These are phyloP conservation scores for Onthophagus sagittarius DNA, from an alignment of 2,888 invertebrate species.

Conservation along the genomic window DNA sequence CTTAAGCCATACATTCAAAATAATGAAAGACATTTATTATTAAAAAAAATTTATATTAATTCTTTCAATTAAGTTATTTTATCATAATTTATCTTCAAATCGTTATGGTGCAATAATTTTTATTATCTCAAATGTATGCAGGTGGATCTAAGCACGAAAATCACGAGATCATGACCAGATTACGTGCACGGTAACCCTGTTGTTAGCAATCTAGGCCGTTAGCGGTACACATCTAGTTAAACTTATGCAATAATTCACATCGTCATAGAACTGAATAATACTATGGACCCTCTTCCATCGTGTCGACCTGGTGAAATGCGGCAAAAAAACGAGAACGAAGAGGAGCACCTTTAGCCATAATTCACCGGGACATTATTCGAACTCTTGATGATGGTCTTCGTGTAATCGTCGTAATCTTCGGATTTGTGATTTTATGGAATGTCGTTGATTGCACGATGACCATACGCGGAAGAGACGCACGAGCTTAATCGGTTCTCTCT, in stretches of 20 bases:
- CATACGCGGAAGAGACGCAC: background rate
- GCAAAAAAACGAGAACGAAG: background rate
- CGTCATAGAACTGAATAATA: constrained; percentile 11
- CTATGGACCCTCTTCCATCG: constrained; percentile 16
- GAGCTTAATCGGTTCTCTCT: background rate
- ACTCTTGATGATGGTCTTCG: background rate
- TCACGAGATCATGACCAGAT: background rate
- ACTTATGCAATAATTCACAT: constrained; percentile 19
- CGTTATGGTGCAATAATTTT: background rate
- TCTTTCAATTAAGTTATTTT: too few species aligned
- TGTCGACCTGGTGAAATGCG: background rate
- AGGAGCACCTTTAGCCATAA: background rate
- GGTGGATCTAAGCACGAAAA: background rate
- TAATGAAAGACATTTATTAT: too few species aligned
- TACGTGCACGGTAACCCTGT: background rate
- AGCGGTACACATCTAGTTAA: constrained; percentile 19
- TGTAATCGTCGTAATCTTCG: background rate
- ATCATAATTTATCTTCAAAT: too few species aligned
- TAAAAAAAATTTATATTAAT: too few species aligned
- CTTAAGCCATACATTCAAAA: too few species aligned
- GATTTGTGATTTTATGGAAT: background rate
- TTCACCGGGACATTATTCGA: background rate
- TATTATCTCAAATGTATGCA: background rate
- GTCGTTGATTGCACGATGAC: background rate
- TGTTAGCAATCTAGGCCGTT: constrained; percentile 17